Evolutionary conservation across 2,113 vertebrate species (phyloP), one percentile per base, ranked within the genome.

Genomic region (Turdus rufiventris): DNA sequence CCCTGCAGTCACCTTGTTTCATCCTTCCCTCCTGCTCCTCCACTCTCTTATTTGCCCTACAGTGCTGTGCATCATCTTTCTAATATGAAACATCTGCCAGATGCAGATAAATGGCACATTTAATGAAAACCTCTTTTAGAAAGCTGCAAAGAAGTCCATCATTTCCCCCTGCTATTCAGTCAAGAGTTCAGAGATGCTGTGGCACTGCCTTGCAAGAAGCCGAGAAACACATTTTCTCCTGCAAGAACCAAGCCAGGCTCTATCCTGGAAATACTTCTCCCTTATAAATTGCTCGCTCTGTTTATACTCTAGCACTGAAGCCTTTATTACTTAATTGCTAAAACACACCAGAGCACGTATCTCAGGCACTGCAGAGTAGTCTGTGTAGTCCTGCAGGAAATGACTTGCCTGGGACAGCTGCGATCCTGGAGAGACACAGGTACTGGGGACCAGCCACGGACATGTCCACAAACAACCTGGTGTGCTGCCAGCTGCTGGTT

Each of bases 331-430:
- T 73, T 83, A 80, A 60, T 47, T 56, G 33, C 56, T 84, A 67
- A 71, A 91, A 71, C 31, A 51, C 43, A 48, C 18, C 53, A 36
- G 65, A 62, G 72, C 47, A 65, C 0, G 0, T 43, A 31, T 33
- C 19, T 63, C 5, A 2, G 54, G 50, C 42, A 3, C 38, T 66
- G 43, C 48, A 28, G 48, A 67, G 62, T 10, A 20, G 21, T 5
- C 2, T 18, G 28, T 0, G 0, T 5, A 40, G 47, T 34, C 12
- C 57, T 18, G 57, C 0, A 1, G 50, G 34, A 73, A 80, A 26
- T 7, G 2, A 53, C 31, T 47, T 70, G 26, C 73, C 45, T 51
- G 48, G 78, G 51, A 36, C 43, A 62, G 45, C 50, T 24, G 16
- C 0, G 0, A 58, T n/a, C 34, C 36, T 7, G 4, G 31, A 34